phyloP scores from a whole-genome alignment of 2,113 vertebrate species.

The Camarhynchus parvulus region DNA sequence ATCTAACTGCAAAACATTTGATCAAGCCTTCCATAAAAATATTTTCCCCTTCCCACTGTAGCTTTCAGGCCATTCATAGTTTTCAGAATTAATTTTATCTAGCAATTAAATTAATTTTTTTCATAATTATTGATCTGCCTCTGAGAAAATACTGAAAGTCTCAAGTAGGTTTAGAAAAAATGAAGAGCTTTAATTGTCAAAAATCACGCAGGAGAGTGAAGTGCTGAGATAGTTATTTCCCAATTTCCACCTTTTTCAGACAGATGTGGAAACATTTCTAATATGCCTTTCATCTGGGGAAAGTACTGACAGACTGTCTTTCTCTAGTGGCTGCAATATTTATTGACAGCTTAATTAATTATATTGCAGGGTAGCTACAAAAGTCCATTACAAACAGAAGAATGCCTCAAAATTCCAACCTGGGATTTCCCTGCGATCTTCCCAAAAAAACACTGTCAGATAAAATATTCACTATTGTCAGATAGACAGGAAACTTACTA shows the following conservation, averaged over 20 bases:
- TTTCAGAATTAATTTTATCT: background rate
- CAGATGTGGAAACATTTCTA: background rate
- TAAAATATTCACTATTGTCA: background rate
- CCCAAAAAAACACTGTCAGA: background rate
- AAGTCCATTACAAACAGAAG: background rate
- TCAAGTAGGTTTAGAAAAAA: background rate
- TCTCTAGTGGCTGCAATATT: background rate
- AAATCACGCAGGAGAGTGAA: background rate
- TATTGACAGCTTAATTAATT: conserved; percentile 39
- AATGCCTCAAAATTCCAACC: conserved; percentile 34
- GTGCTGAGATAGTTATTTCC: background rate
- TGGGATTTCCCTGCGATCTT: conserved; percentile 17
- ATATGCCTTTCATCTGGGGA: background rate
- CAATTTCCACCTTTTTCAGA: background rate
- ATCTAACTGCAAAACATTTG: background rate
- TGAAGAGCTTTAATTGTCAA: background rate
- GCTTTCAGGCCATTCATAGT: background rate
- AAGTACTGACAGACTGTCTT: background rate
- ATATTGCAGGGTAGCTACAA: background rate
- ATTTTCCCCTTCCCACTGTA: background rate
- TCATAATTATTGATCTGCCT: background rate
- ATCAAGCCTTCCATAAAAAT: background rate
- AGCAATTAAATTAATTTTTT: background rate
- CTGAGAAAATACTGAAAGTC: background rate
- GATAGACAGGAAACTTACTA: background rate